phyloP scores from a whole-genome alignment of 2,888 invertebrate genomes.

The Scaptomyza reducta region DNA sequence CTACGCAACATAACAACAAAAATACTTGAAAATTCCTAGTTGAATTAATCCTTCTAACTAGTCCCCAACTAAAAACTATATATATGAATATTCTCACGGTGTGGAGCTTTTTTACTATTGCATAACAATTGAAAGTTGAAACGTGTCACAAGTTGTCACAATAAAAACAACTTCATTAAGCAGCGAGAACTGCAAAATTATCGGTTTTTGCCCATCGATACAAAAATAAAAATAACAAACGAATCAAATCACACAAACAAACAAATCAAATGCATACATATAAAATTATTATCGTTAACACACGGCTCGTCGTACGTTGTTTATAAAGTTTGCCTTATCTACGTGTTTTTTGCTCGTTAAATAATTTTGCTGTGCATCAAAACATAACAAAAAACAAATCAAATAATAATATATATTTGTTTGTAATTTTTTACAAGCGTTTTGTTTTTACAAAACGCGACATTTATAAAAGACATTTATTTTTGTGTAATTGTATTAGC shows the following conservation, averaged over 20 bases:
- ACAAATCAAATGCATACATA: conserved; percentile 29
- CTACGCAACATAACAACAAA: conserved; percentile 20
- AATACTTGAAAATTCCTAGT: conserved; percentile 70
- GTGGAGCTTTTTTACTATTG: conserved; percentile 51
- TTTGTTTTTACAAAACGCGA: conserved; percentile 41
- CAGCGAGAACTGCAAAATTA: conserved; percentile 18
- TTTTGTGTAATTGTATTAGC: conserved; percentile 69
- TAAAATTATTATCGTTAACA: conserved; percentile 43
- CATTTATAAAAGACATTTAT: conserved; percentile 73
- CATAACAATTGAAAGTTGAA: conserved; percentile 32
- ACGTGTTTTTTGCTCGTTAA: conserved; percentile 70
- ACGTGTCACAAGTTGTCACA: conserved; percentile 61
- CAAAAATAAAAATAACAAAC: conserved; percentile 7
- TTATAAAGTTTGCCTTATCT: conserved; percentile 69
- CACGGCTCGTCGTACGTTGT: conserved; percentile 52
- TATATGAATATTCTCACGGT: conserved; percentile 36
- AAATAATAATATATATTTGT: conserved; percentile 27
- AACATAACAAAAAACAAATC: conserved; percentile 7
- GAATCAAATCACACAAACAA: conserved; percentile 12
- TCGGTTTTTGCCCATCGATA: conserved; percentile 24
- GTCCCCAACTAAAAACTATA: conserved; percentile 65
- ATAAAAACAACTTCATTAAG: conserved; percentile 8
- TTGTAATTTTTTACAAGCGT: conserved; percentile 51
- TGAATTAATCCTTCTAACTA: conserved; percentile 77
- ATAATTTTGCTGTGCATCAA: conserved; percentile 63